phyloP scores from a whole-genome alignment of 1,140 invertebrate species.

The Drosophila sechellia region DNA sequence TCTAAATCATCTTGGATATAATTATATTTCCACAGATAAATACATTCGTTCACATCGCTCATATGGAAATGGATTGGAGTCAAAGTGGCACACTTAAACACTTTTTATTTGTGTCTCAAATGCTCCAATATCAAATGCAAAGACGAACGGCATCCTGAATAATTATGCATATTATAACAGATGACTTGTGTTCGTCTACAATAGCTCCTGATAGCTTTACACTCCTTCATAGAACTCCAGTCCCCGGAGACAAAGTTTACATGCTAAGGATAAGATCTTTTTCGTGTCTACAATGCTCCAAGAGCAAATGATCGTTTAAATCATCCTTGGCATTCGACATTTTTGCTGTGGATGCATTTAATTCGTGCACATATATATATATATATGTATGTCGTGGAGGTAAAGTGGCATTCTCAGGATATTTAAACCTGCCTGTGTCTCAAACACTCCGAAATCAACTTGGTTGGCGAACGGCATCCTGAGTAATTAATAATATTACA shows the following conservation, averaged over 20 bases:
- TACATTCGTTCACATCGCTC: conserved; percentile 29
- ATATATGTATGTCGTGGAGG: neutral
- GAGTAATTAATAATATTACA: neutral
- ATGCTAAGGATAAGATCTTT: neutral
- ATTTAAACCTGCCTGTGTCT: conserved; percentile 25
- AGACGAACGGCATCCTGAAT: conserved; percentile 63
- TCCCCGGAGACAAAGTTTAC: conserved; percentile 3
- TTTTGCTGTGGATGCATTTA: neutral
- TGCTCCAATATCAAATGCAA: conserved; percentile 49
- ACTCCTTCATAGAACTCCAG: too few species aligned
- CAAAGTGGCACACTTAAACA: conserved; percentile 41
- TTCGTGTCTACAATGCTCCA: neutral
- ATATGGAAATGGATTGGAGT: conserved; percentile 17
- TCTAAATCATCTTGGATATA: conserved; percentile 50
- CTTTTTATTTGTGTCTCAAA: conserved; percentile 50
- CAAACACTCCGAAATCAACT: conserved; percentile 40
- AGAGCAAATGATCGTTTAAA: neutral
- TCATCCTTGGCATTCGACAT: neutral
- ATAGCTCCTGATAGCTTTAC: too few species aligned
- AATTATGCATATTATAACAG: conserved; percentile 41
- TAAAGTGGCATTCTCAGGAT: conserved; percentile 23
- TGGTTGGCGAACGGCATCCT: conserved; percentile 45
- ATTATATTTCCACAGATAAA: conserved; percentile 42
- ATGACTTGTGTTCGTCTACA: conserved; percentile 50
- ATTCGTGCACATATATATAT: neutral